Evolutionary conservation across 2,797 vertebrate genomes (phyloP), one percentile per base, ranked within the genome.

Genomic region (Cynopterus sphinx): DNA sequence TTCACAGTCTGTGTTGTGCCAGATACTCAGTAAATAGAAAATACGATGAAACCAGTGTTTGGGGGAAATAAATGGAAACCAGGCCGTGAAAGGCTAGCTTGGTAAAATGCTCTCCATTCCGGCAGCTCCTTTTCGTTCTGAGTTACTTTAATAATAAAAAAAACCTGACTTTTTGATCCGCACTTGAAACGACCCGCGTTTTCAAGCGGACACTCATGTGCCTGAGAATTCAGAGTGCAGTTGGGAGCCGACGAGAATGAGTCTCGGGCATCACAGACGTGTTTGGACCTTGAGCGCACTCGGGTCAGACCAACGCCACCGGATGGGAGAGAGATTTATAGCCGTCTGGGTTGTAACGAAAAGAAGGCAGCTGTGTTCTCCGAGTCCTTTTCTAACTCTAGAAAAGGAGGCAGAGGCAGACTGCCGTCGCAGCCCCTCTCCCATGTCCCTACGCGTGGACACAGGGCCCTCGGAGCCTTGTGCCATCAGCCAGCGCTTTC

Each of bases 41-140:
- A 92, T 86, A 83, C n/a, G 75, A 61, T 39, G 82, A 82, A 90
- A 77, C 10, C 21, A 39, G 19, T 16, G 41, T 94, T 90, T 93
- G 21, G 92, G 90, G 61, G 61, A 95, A 83, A 73, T n/a, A 67
- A 73, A 49, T 59, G 19, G 53, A 73, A 59, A 43, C 19, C 24
- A 57, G 22, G 17, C 63, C 36, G 21, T 21, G 13, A 78, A 59
- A 81, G 55, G 41, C 61, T 43, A 67, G 84, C 57, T 89, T 16
- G 71, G 31, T 74, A 36, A 67, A 90, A 57, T 21, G 21, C n/a
- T 51, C 26, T 77, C 61, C 46, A 8, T 49, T 51, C 83, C 36
- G 43, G 57, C 79, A 79, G 43, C 90, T 67, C 36, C 81, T 85
- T 57, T 63, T 85, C 86, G n/a, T 96, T 70, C n/a, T 82, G 87